Evolutionary conservation across 2,888 invertebrate species (phyloP).

Genomic region (Galeopsomyia nigrocyanea): DNA sequence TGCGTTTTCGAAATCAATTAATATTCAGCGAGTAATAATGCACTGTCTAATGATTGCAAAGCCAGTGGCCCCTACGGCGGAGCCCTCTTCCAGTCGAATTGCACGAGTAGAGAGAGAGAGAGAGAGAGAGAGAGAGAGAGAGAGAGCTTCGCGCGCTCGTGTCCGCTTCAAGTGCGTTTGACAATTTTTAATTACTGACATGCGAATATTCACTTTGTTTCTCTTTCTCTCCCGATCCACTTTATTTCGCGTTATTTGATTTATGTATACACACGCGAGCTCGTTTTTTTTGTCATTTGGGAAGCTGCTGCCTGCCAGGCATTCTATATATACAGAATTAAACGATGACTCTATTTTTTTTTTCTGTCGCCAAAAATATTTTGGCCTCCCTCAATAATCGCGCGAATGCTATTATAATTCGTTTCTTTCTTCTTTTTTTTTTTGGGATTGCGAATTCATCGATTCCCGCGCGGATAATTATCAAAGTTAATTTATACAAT

Average conservation of each 20-base stretch:
- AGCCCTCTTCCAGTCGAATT: conserved; percentile 53
- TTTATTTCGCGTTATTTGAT: conserved; percentile 38
- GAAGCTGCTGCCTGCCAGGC: no score
- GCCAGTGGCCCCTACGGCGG: conserved; percentile 41
- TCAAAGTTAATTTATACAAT: conserved; percentile 27
- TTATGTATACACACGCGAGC: conserved; percentile 12
- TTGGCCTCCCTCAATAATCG: no score
- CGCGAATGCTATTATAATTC: no score
- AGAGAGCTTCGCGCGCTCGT: no score
- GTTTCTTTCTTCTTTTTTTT: conserved; percentile 16
- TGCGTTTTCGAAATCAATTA: conserved; percentile 67
- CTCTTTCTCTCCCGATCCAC: conserved; percentile 16
- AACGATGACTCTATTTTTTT: conserved; percentile 1
- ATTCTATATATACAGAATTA: background rate
- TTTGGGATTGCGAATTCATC: background rate
- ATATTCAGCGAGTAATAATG: conserved; percentile 66
- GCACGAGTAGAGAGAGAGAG: no score
- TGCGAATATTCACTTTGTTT: conserved; percentile 25
- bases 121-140: no score
- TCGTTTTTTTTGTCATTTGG: no score
- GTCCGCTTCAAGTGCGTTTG: conserved; percentile 62
- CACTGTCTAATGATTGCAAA: conserved; percentile 62
- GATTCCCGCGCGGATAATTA: conserved; percentile 5
- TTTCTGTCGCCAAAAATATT: background rate
- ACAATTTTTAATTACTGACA: conserved; percentile 64